Percentiles rank a stretch among this genome's conserved stretches.
These are phyloP conservation scores for Oegoconia quadripuncta DNA, from an alignment of 2,888 invertebrate genomes.

Conservation along the genomic window DNA sequence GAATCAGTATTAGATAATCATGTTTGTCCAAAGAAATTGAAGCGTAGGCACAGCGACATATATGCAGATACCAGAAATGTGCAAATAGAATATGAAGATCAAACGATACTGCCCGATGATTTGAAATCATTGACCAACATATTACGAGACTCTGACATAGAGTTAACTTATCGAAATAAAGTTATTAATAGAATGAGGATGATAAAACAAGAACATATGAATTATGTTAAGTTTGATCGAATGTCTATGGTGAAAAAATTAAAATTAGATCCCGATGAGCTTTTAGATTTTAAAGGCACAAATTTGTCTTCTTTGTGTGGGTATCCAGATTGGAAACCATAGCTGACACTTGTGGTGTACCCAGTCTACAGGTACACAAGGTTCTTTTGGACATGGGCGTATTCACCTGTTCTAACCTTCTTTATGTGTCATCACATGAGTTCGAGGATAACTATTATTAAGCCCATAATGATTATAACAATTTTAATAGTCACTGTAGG, in stretches of 20 bases:
- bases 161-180: slow-evolving; percentile 36
- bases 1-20: slow-evolving; percentile 36
- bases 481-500: too few species aligned
- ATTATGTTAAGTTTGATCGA: slow-evolving; percentile 50
- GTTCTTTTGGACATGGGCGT: too few species aligned
- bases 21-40: slow-evolving; percentile 44
- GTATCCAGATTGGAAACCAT: slow-evolving; percentile 31
- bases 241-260: slow-evolving; percentile 44
- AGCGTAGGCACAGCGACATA: slow-evolving; percentile 12
- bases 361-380: too few species aligned
- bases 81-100: slow-evolving; percentile 42
- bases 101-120: slow-evolving; percentile 40
- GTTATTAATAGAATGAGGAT: slow-evolving; percentile 49
- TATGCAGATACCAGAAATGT: slow-evolving; percentile 25
- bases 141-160: slow-evolving; percentile 39
- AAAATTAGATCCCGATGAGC: slow-evolving; percentile 46
- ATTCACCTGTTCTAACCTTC: too few species aligned
- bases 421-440: too few species aligned
- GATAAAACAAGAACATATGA: slow-evolving; percentile 39
- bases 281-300: slow-evolving; percentile 56
- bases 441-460: too few species aligned
- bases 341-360: too few species aligned
- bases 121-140: slow-evolving; percentile 39
- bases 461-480: too few species aligned
- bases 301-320: slow-evolving; percentile 54